Evolutionary conservation across 2,113 vertebrate species (phyloP), one percentile per base, ranked within the genome.

Genomic region (Syrrhaptes paradoxus): DNA sequence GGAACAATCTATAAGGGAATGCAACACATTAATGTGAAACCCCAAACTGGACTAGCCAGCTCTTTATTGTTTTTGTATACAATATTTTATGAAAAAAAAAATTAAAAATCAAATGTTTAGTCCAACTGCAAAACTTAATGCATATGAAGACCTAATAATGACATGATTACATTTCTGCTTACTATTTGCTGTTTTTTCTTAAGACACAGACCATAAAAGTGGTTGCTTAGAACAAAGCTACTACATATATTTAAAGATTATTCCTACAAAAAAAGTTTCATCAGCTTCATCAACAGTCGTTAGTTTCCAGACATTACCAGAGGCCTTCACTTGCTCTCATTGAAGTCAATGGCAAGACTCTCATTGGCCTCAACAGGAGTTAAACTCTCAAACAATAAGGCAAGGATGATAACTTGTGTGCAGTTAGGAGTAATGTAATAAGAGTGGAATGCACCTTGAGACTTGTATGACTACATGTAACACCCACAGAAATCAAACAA

Each of bases 311-410:
- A 84, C 24, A 95, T 79, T 66, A 91, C 80, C 71, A 49, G 3
- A 91, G 81, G 67, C 87, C 87, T 89, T 93, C 31, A 86, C 71
- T 78, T 93, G 76, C 57, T 81, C 36, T 85, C 57, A 43, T 2
- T 68, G 10, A 87, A 89, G 65, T 79, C 80, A 74, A n/a, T 25
- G 43, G 34, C 32, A 72, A 75, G 57, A 92, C n/a, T 58, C n/a
- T 55, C 43, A 54, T 1, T 51, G 59, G 57, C 85, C 90, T 80
- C 46, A 82, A 51, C 10, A 78, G 15, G 57, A 88, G 57, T 88
- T 78, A 61, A 80, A 58, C n/a, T 77, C 77, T 96, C 88, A 80
- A 77, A 96, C 74, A 96, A n/a, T 97, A 97, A 97, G 91, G 92
- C 96, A 93, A 90, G 63, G 68, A 95, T 96, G 93, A 73, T 75